Evolutionary conservation across 2,113 vertebrate species (phyloP).

Genomic region (Cyrtonyx montezumae): DNA sequence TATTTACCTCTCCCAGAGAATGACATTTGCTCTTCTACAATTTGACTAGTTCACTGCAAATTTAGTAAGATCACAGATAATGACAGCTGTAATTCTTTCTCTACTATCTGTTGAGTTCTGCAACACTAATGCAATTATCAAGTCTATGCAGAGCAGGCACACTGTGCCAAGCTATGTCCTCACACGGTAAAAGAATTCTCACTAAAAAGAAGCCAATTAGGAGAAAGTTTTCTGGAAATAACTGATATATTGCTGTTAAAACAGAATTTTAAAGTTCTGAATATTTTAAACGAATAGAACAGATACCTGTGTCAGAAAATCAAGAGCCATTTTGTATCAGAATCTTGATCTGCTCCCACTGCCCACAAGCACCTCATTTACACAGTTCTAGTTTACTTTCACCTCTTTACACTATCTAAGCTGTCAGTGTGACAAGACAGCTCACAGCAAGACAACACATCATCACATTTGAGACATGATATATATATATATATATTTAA

Average conservation of each 20-base stretch:
- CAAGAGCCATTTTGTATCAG: rapidly evolving
- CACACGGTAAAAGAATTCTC: background rate
- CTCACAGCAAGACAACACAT: background rate
- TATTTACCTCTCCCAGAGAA: background rate
- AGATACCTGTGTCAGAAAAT: background rate
- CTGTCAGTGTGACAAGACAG: background rate
- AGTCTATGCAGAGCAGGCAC: background rate
- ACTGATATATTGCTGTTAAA: background rate
- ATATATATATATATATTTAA: no score
- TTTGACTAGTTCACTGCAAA: background rate
- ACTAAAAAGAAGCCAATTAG: background rate
- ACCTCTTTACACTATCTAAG: background rate
- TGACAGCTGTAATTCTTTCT: no score
- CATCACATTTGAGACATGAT: background rate
- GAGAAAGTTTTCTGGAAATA: background rate
- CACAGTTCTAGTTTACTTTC: background rate
- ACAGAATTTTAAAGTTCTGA: background rate
- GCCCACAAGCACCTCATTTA: background rate
- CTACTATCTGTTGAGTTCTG: background rate
- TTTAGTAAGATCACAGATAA: background rate
- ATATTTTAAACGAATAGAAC: background rate
- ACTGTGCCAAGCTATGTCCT: background rate
- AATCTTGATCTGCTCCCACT: background rate
- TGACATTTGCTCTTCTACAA: background rate
- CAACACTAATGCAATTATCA: background rate